phyloP scores from a whole-genome alignment of 2,888 invertebrate species.

The Cantharis nigra region DNA sequence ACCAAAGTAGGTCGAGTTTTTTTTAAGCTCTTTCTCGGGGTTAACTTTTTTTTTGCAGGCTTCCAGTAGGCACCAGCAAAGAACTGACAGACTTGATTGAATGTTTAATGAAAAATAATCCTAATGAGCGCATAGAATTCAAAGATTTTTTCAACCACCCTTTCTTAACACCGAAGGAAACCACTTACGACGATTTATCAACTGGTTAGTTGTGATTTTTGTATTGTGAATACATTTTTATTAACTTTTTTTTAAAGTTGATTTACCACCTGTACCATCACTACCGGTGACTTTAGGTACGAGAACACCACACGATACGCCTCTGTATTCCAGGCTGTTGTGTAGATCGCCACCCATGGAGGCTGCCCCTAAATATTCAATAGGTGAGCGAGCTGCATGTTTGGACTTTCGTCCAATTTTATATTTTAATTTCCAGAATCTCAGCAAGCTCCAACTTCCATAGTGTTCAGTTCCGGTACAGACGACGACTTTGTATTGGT shows the following conservation, averaged over 20 bases:
- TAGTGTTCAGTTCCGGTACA: constrained; percentile 63
- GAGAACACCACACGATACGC: constrained; percentile 17
- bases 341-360: constrained; percentile 44
- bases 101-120: constrained; percentile 87
- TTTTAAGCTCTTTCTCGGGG: not conserved
- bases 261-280: constrained; percentile 38
- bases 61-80: constrained; percentile 90
- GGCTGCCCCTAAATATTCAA: constrained; percentile 48
- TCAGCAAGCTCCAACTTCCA: constrained; percentile 46
- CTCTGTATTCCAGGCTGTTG: constrained; percentile 20
- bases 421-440: constrained; percentile 47
- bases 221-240: not conserved
- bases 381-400: constrained; percentile 40
- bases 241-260: constrained; percentile 31
- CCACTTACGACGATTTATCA: not conserved
- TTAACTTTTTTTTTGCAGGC: constrained; percentile 62
- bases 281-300: constrained; percentile 48
- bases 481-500: constrained; percentile 86
- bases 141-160: constrained; percentile 94
- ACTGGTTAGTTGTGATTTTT: constrained; percentile 23
- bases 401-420: not conserved
- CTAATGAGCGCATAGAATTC: constrained; percentile 94
- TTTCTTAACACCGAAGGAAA: constrained; percentile 74
- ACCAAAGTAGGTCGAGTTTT: constrained; percentile 74
- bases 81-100: constrained; percentile 86